These are phyloP conservation scores for Eilema caniola DNA, from an alignment of 2,888 invertebrate species.

Conservation along the genomic window DNA sequence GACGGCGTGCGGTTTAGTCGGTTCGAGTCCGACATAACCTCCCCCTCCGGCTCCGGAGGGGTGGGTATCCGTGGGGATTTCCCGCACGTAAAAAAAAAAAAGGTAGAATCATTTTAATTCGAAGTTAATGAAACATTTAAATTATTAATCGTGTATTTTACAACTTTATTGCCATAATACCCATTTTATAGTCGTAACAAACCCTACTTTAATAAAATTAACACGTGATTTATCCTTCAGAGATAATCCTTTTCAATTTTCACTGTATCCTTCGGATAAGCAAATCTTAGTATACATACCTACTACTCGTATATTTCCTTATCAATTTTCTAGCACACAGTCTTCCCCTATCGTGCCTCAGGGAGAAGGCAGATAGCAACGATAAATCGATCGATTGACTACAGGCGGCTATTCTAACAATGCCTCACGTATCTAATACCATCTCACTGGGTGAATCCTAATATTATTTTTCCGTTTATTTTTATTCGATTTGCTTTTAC, in stretches of 20 bases:
- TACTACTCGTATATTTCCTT: not conserved
- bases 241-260: too few species aligned
- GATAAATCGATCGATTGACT: not conserved
- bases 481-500: slow-evolving; percentile 38
- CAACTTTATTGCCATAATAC: not conserved
- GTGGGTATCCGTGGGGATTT: too few species aligned
- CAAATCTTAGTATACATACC: not conserved
- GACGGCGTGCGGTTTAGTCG: too few species aligned
- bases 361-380: not conserved
- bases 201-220: not conserved
- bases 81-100: too few species aligned
- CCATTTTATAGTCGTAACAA: not conserved
- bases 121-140: not conserved
- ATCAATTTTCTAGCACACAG: not conserved
- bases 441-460: slow-evolving; percentile 43
- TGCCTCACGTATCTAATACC: slow-evolving; percentile 52
- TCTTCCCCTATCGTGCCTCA: not conserved
- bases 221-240: too few species aligned
- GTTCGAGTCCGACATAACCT: too few species aligned
- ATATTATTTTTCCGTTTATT: slow-evolving; percentile 42
- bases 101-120: too few species aligned
- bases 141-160: not conserved
- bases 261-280: not conserved
- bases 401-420: slow-evolving; percentile 33
- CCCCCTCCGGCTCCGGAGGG: too few species aligned